Conservation (phyloP, 2,113 vertebrate genomes). For the Ginglymostoma cirratum region DNA sequence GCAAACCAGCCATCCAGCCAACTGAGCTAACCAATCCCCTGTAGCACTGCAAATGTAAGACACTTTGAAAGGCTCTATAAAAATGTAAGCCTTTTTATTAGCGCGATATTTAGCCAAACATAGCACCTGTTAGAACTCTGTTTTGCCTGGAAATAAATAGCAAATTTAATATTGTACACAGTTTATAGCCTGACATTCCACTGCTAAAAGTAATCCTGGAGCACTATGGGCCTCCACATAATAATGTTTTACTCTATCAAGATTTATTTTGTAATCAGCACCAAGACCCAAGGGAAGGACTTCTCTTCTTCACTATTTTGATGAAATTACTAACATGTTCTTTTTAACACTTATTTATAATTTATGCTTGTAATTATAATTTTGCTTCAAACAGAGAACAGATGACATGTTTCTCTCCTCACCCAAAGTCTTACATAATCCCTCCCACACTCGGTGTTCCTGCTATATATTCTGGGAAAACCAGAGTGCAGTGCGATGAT, state of each 20-base stretch:
- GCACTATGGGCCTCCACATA: not conserved
- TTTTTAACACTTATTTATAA: not conserved
- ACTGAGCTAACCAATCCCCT: too few relatives aligned
- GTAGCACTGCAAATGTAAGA: not conserved
- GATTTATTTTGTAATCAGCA: not conserved
- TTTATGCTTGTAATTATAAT: not conserved
- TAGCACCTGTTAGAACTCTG: not conserved
- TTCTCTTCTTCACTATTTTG: not conserved
- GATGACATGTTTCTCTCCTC: not conserved
- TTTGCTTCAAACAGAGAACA: not conserved
- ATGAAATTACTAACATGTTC: not conserved
- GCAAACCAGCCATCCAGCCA: too few relatives aligned
- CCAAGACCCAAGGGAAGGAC: not conserved
- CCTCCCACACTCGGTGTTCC: not conserved
- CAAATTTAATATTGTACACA: not conserved
- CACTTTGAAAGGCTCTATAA: not conserved
- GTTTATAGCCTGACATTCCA: not conserved
- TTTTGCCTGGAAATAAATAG: not conserved
- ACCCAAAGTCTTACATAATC: not conserved
- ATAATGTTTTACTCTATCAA: not conserved
- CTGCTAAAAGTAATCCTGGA: not conserved
- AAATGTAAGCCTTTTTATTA: not conserved
- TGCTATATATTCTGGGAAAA: not conserved
- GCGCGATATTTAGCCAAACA: not conserved
- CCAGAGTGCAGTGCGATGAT: not conserved